A percentile compares a stretch with the other conserved stretches of the same genome.
These are phyloP conservation scores for Chlamydotis undulata DNA, from an alignment of 2,113 vertebrate genomes.

Conservation along the genomic window DNA sequence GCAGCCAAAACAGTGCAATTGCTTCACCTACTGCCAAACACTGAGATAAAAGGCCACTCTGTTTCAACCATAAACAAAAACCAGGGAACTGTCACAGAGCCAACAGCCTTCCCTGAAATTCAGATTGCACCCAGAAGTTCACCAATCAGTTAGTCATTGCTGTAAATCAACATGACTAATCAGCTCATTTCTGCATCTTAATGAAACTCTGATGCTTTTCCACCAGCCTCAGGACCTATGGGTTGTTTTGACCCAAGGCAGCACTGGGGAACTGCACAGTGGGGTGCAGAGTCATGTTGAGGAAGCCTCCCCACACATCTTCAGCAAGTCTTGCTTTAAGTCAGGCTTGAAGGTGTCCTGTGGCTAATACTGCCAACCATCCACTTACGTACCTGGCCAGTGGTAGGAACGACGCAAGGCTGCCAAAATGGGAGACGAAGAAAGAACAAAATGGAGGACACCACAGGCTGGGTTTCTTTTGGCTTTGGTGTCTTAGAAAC, in stretches of 20 bases:
- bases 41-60: neutral
- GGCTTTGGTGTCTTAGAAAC: neutral
- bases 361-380: neutral
- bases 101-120: neutral
- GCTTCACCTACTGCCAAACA: neutral
- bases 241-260: neutral
- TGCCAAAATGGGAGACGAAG: neutral
- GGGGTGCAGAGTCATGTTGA: neutral
- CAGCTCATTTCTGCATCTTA: neutral
- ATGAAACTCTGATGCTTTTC: neutral
- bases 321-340: neutral
- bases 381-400: neutral
- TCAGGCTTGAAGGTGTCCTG: neutral
- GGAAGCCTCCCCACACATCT: neutral
- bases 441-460: neutral
- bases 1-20: slow-evolving; percentile 6
- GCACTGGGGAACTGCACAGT: neutral
- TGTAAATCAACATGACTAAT: neutral
- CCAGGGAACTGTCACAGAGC: neutral
- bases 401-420: neutral
- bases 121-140: neutral
- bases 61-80: neutral
- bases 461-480: neutral
- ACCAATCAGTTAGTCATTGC: neutral
- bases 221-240: neutral